Conservation (phyloP, 2,888 invertebrate species). For the Apomyelois bistriatella region DNA sequence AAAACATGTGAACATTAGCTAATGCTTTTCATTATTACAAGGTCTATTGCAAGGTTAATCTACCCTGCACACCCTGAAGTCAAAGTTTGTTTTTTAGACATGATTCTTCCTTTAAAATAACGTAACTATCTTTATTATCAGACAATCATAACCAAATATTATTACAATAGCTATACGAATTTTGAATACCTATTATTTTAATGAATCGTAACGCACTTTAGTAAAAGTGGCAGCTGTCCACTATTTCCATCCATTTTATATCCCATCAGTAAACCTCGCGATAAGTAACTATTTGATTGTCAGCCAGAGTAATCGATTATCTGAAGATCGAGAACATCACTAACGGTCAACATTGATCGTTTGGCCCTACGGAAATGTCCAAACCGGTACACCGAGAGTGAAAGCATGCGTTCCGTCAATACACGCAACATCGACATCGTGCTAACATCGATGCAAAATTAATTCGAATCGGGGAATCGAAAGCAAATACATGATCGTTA, state of each 20-base stretch:
- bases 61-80: too few species aligned
- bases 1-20: conserved; percentile 46
- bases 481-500: conserved; percentile 4
- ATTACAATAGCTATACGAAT: too few species aligned
- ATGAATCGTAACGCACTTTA: too few species aligned
- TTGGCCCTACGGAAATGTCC: conserved; percentile 34
- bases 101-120: too few species aligned
- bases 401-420: conserved; percentile 37
- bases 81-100: too few species aligned
- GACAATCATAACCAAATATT: too few species aligned
- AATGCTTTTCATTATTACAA: conserved; percentile 27
- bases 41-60: too few species aligned
- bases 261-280: too few species aligned
- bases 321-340: conserved; percentile 12
- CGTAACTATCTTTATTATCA: too few species aligned
- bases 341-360: conserved; percentile 24
- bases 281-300: not conserved
- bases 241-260: too few species aligned
- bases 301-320: not conserved
- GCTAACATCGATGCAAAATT: conserved; percentile 25
- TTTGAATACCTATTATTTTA: too few species aligned
- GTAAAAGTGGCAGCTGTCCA: too few species aligned
- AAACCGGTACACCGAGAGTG: conserved; percentile 46
- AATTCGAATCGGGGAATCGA: conserved; percentile 19
- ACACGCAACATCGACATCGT: conserved; percentile 18